Conservation (phyloP, 2,113 vertebrate genomes). For the Symphodus melops region DNA sequence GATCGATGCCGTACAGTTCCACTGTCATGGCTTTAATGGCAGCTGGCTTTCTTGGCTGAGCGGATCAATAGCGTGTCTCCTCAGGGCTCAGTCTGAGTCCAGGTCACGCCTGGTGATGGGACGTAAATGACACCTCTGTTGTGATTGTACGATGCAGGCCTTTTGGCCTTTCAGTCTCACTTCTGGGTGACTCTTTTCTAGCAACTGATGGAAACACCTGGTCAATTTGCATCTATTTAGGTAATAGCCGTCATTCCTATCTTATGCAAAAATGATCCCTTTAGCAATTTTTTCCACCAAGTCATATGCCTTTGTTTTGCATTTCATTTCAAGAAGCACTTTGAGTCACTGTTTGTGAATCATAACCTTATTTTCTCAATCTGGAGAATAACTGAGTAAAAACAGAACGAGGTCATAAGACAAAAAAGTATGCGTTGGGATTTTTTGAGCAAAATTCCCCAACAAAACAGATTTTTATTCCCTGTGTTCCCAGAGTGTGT, state of each 20-base stretch:
- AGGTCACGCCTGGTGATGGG: constrained; percentile 61
- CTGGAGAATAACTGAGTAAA: constrained; percentile 6
- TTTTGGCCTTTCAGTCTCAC: constrained; percentile 70
- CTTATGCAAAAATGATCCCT: background rate
- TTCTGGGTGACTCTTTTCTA: constrained; percentile 19
- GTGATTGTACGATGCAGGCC: constrained; percentile 64
- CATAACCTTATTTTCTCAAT: background rate
- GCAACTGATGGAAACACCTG: constrained; percentile 50
- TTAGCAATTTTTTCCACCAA: background rate
- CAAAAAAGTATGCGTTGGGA: background rate
- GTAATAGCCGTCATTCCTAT: constrained; percentile 2
- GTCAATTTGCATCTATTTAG: constrained; percentile 22
- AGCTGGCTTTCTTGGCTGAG: constrained; percentile 84
- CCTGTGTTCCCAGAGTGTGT: constrained; percentile 47
- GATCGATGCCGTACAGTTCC: constrained; percentile 92
- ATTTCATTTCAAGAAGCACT: background rate
- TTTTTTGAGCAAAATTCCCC: background rate
- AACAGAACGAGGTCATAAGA: background rate
- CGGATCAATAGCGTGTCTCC: constrained; percentile 88
- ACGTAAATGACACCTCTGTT: constrained; percentile 80
- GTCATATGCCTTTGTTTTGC: background rate
- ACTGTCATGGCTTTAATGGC: constrained; percentile 89
- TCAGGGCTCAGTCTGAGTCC: constrained; percentile 78
- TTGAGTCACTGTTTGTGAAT: background rate
- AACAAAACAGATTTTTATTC: constrained; percentile 19